Evolutionary conservation across 2,797 vertebrate genomes (phyloP).

Genomic region (Sebastes cheni): DNA sequence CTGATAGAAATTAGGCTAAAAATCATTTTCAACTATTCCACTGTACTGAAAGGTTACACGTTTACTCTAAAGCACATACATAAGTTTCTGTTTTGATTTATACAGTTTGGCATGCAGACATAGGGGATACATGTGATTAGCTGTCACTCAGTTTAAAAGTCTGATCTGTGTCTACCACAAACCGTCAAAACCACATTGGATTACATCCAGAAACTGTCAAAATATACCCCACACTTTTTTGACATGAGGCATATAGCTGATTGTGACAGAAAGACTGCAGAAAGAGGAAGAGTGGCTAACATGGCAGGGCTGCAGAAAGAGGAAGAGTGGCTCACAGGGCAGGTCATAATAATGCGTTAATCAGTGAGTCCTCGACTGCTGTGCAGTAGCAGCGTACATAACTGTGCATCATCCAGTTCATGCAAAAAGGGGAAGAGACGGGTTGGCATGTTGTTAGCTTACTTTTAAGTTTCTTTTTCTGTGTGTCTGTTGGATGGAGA

Average conservation of each 20-base stretch:
- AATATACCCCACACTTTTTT: neutral
- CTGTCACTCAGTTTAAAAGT: neutral
- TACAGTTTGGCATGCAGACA: neutral
- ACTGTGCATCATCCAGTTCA: neutral
- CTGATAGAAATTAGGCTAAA: neutral
- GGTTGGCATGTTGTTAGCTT: no score
- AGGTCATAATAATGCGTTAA: neutral
- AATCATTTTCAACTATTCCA: neutral
- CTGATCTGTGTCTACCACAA: neutral
- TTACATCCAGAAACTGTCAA: neutral
- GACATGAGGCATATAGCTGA: neutral
- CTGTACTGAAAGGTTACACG: neutral
- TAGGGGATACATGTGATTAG: neutral
- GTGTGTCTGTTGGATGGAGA: neutral
- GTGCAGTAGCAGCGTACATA: neutral
- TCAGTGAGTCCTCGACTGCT: slow-evolving; percentile 7
- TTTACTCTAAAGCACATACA: neutral
- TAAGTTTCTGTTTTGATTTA: neutral
- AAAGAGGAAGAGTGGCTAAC: neutral
- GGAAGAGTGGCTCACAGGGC: no score
- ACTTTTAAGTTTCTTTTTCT: neutral
- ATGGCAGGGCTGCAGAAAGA: neutral
- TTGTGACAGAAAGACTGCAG: neutral
- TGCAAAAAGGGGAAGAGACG: slow-evolving; percentile 3
- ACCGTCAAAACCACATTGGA: neutral